Conservation (phyloP, 2,888 invertebrate species). For the Drepanosiphum platanoidis region DNA sequence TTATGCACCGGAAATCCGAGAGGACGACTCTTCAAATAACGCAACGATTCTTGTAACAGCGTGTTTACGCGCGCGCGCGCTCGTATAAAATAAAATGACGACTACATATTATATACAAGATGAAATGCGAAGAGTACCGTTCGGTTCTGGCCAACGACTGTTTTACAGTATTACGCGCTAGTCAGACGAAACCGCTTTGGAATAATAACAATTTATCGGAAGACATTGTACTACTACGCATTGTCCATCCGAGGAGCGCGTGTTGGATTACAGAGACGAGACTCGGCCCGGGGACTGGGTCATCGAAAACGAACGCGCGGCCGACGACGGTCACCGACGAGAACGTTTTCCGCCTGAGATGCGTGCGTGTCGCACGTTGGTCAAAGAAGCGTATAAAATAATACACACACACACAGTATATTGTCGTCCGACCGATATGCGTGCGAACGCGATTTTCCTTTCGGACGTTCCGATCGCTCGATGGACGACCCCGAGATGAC, state of each 20-base stretch:
- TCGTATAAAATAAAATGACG: not conserved
- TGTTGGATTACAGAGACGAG: no score
- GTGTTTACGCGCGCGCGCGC: not conserved
- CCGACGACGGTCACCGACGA: not conserved
- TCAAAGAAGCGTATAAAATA: not conserved
- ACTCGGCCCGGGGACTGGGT: not conserved
- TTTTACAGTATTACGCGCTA: not conserved
- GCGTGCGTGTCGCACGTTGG: not conserved
- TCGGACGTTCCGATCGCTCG: not conserved
- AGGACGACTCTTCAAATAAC: no score
- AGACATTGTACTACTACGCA: no score
- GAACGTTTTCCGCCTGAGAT: not conserved
- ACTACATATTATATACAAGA: not conserved
- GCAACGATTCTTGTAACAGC: no score
- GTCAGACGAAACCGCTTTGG: not conserved
- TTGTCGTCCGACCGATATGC: no score
- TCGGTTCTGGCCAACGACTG: not conserved
- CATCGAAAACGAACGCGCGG: constrained; percentile 4
- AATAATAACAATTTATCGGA: no score
- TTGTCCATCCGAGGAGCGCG: no score
- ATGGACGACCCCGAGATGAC: constrained; percentile 15
- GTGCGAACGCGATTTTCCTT: not conserved
- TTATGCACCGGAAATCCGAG: not conserved
- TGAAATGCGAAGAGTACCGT: not conserved
- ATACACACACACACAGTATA: not conserved